Base-by-base conservation (phyloP, 2,888 invertebrate genomes). In the Drosophila diplacantha region DNA sequence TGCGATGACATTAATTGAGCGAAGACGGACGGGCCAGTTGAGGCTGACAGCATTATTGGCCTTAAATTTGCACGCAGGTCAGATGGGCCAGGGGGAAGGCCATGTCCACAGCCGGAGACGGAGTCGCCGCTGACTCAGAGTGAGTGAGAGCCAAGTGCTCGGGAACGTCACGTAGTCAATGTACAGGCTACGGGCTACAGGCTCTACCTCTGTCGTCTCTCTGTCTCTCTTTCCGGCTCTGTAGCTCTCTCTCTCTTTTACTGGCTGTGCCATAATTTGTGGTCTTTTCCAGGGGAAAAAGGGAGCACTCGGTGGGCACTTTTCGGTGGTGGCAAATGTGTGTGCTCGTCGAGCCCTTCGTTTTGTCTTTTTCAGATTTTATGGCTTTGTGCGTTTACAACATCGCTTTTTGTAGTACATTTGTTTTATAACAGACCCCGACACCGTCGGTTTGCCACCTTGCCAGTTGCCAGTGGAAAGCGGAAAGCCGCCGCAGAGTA, bases 301-400 rank as follows among this genome's bases (percentile, higher is more conserved):
- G 60, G 32, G 47, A 38, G 52, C 39, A 54, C 54, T 37, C 26
- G 52, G 54, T 35, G 63, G 54, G 68, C 71, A 70, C 72, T 74
- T 79, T 78, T 78, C 57, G 78, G 78, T 78, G 78, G 78, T 78
- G 81, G 81, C 77, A 79, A 81, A 61, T 58, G 43, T 54, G 55
- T 58, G 37, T 26, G 41, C 43, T 29, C 59, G 35, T 75, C 71
- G 78, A 76, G 76, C 79, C 81, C 74, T 81, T 76, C 81, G 71
- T 78, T 78, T 81, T 74, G 81, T 76, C 79, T 78, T 78, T 78
- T 78, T 81, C 81, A 78, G 78, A 81, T 78, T 78, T 78, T 81
- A 78, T 81, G 73, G 81, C 79, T 81, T 78, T 78, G 79, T 78
- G 78, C 81, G 81, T 81, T 66, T 78, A 81, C 81, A 77, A 81